phyloP scores from a whole-genome alignment of 2,888 invertebrate genomes.

The Xylocampa areola region DNA sequence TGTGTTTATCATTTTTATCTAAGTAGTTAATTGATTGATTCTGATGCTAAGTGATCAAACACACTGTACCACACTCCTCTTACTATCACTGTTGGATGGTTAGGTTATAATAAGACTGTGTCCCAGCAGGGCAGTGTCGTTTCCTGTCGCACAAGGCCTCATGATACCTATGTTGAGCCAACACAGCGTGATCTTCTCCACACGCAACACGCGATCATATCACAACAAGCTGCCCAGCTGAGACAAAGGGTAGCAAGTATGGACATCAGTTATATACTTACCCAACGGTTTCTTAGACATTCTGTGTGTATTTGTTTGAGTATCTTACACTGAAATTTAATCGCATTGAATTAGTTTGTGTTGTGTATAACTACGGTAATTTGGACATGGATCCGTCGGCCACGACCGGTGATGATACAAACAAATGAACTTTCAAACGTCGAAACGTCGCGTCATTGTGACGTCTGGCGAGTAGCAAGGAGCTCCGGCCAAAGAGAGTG shows the following conservation, averaged over 20 bases:
- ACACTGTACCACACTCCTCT: too few relatives aligned
- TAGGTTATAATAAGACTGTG: too few relatives aligned
- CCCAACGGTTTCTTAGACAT: conserved; percentile 76
- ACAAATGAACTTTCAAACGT: conserved; percentile 66
- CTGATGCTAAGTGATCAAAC: too few relatives aligned
- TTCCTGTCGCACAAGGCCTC: too few relatives aligned
- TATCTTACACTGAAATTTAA: conserved; percentile 69
- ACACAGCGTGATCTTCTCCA: too few relatives aligned
- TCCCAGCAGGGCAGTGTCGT: too few relatives aligned
- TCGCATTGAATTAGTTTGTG: conserved; percentile 58
- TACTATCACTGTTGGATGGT: too few relatives aligned
- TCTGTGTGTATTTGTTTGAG: conserved; percentile 45
- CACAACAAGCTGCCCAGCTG: too few relatives aligned
- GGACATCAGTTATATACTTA: conserved; percentile 54
- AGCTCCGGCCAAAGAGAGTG: not conserved
- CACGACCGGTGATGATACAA: conserved; percentile 56
- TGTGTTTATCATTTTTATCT: too few relatives aligned
- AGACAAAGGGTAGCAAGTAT: not conserved
- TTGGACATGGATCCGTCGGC: conserved; percentile 66
- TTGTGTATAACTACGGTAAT: conserved; percentile 59
- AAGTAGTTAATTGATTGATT: too few relatives aligned
- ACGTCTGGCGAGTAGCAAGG: not conserved
- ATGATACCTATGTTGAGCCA: too few relatives aligned
- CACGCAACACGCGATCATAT: not conserved
- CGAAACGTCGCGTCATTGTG: conserved; percentile 28